A percentile compares a stretch with the other conserved stretches of the same genome.
Evolutionary conservation across 2,113 vertebrate genomes (phyloP).

Genomic region (Macaca nemestrina): DNA sequence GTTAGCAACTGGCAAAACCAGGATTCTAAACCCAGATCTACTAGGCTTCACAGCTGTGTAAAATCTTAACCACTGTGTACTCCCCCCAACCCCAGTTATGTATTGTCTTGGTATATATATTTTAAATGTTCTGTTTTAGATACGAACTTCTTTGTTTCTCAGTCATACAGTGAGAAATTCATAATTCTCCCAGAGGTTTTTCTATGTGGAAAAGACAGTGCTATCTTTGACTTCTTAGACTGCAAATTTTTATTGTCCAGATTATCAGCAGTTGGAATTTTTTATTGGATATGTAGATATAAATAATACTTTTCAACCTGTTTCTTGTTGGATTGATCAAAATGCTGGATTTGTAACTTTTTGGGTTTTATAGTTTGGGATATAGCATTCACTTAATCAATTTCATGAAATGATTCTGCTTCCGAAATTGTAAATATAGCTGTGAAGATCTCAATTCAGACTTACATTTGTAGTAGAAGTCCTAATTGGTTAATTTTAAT

Average conservation of each 20-base stretch:
- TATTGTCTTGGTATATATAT: background rate
- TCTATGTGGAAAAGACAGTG: background rate
- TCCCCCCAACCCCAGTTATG: background rate
- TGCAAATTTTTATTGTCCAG: background rate
- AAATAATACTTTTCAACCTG: constrained; percentile 4
- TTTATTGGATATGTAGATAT: constrained; percentile 8
- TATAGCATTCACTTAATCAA: constrained; percentile 30
- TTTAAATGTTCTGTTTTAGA: constrained; percentile 10
- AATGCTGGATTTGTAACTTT: constrained; percentile 25
- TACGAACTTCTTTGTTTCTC: background rate
- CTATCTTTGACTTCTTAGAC: constrained; percentile 21
- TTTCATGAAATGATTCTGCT: constrained; percentile 49
- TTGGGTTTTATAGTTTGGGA: constrained; percentile 4
- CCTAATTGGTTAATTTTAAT: constrained; percentile 34
- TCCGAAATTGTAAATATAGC: constrained; percentile 18
- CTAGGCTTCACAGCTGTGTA: background rate
- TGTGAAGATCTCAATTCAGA: constrained; percentile 27
- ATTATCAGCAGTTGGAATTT: constrained; percentile 20
- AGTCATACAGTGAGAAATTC: background rate
- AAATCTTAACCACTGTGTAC: background rate
- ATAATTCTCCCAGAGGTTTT: background rate
- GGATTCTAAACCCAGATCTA: background rate
- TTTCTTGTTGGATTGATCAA: constrained; percentile 20
- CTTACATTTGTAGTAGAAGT: constrained; percentile 43
- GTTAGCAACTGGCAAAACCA: background rate